Percentiles rank a stretch among this genome's conserved stretches.
These are phyloP conservation scores for Bhutanitis thaidina DNA, from an alignment of 2,888 invertebrate genomes.

Conservation along the genomic window DNA sequence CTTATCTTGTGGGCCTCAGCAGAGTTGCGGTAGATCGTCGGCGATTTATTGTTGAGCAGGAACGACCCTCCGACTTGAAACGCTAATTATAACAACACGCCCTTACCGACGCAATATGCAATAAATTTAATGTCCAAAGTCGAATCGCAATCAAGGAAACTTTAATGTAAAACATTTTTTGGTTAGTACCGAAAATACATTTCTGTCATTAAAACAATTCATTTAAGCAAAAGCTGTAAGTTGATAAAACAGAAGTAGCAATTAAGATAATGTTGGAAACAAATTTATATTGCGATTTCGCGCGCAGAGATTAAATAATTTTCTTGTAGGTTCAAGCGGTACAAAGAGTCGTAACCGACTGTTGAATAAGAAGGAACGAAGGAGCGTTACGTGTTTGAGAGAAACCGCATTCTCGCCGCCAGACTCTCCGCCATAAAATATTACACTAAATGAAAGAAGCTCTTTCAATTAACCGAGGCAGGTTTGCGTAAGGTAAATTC, in stretches of 20 bases:
- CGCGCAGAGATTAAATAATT: conserved; percentile 68
- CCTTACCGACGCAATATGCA: conserved; percentile 25
- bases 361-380: conserved; percentile 46
- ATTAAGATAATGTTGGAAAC: conserved; percentile 66
- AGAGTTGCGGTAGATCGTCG: conserved; percentile 43
- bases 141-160: too few species aligned
- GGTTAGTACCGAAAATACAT: too few species aligned
- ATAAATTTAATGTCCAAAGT: conserved; percentile 5
- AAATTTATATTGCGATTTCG: conserved; percentile 68
- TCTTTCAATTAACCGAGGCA: conserved; percentile 74
- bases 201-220: not conserved
- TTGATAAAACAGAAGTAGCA: conserved; percentile 47
- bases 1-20: conserved; percentile 62
- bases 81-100: conserved; percentile 51
- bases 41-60: conserved; percentile 61
- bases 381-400: conserved; percentile 47
- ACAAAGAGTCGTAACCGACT: conserved; percentile 42
- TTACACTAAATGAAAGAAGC: conserved; percentile 72
- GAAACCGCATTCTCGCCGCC: conserved; percentile 49
- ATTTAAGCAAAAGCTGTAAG: conserved; percentile 4
- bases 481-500: conserved; percentile 68
- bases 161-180: too few species aligned
- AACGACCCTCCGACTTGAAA: conserved; percentile 45
- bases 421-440: conserved; percentile 65
- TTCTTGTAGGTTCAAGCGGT: conserved; percentile 53